Evolutionary conservation across 2,113 vertebrate genomes (phyloP).

Genomic region (Phrynosoma platyrhinos): DNA sequence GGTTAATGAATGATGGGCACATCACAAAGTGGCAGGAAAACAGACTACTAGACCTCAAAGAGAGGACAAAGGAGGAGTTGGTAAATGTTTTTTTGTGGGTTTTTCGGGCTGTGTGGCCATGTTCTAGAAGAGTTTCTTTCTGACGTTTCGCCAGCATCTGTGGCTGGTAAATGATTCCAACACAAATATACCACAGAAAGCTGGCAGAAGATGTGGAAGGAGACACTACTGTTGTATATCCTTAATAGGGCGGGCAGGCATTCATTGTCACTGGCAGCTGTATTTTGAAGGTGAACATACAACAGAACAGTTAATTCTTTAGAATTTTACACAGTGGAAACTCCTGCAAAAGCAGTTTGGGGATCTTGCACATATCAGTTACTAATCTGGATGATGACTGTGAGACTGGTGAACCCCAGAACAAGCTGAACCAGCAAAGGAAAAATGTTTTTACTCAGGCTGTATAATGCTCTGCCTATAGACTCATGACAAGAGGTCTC

Average conservation of each 20-base stretch:
- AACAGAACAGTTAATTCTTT: background rate
- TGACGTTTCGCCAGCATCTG: no score
- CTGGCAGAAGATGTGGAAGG: background rate
- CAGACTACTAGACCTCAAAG: background rate
- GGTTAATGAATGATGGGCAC: background rate
- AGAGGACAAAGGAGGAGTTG: no score
- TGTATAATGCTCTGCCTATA: no score
- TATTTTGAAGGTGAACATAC: background rate
- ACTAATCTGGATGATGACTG: background rate
- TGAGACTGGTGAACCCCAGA: background rate
- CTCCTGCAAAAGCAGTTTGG: background rate
- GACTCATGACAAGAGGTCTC: no score
- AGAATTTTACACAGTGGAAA: background rate
- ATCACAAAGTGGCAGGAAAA: background rate
- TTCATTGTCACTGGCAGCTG: background rate
- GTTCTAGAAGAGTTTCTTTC: no score
- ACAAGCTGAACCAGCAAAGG: background rate
- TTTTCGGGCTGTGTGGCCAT: no score
- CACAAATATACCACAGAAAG: no score
- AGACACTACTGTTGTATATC: background rate
- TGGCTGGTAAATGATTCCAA: no score
- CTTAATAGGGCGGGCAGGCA: background rate
- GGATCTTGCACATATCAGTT: background rate
- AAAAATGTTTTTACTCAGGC: background rate
- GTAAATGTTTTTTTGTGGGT: no score